Percentiles rank a stretch among this genome's conserved stretches.
phyloP scores from a whole-genome alignment of 2,888 invertebrate species.

The Hypercompe scribonia region DNA sequence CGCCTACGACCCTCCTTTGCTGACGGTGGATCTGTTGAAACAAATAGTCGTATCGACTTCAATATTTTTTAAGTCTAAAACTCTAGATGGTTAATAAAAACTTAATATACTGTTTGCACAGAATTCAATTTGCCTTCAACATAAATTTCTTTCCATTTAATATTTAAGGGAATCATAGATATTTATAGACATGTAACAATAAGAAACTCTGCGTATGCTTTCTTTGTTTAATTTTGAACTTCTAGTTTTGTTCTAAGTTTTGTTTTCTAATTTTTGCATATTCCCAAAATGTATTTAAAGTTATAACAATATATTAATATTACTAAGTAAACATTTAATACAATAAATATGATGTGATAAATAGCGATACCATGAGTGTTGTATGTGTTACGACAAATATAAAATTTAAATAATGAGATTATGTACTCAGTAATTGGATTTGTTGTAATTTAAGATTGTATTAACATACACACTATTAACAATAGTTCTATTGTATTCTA shows the following conservation, averaged over 20 bases:
- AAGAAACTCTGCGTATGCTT: background rate
- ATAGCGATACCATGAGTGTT: background rate
- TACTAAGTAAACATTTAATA: slow-evolving; percentile 2
- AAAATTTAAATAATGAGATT: background rate
- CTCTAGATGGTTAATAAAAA: background rate
- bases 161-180: background rate
- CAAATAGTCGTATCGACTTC: background rate
- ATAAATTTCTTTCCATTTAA: background rate
- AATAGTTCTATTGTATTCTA: background rate
- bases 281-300: background rate
- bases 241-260: background rate
- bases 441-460: background rate
- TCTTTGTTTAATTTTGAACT: background rate
- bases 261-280: background rate
- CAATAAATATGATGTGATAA: slow-evolving; percentile 12
- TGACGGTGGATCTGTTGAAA: background rate
- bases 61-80: slow-evolving; percentile 1
- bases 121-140: slow-evolving; percentile 10
- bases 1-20: background rate
- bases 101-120: background rate
- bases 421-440: background rate
- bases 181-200: background rate
- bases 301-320: background rate
- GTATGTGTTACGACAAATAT: background rate
- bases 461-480: background rate